A percentile compares a stretch with the other conserved stretches of the same genome.
Evolutionary conservation across 1,140 invertebrate species (phyloP).

Genomic region (Zaprionus gabonicus): DNA sequence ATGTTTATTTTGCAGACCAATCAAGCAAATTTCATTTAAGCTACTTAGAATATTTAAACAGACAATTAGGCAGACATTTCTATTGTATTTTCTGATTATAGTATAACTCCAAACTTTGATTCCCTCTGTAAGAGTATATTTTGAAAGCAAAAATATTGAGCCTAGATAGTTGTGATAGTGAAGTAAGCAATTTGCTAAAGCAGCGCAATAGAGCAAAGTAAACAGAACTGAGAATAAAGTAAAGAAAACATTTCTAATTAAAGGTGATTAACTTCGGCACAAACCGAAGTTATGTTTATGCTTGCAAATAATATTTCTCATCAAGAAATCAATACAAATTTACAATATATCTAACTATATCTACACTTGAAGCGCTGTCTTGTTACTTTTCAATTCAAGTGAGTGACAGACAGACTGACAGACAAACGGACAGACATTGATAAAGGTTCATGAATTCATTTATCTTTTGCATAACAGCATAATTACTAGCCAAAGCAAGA

Average conservation of each 20-base stretch:
- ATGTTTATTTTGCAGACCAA: too few relatives aligned
- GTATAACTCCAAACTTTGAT: not conserved
- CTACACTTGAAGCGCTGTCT: not conserved
- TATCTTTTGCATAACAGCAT: not conserved
- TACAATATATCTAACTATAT: not conserved
- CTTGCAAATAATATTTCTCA: not conserved
- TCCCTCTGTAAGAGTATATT: not conserved
- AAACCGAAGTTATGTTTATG: not conserved
- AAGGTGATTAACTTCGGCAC: not conserved
- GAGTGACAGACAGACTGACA: too few relatives aligned
- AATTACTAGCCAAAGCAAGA: slow-evolving; percentile 1
- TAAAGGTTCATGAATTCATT: not conserved
- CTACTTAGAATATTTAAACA: too few relatives aligned
- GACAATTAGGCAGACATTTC: too few relatives aligned
- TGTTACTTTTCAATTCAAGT: too few relatives aligned
- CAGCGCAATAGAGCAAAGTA: not conserved
- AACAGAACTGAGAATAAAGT: not conserved
- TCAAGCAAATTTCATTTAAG: too few relatives aligned
- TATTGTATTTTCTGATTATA: too few relatives aligned
- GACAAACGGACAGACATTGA: not conserved
- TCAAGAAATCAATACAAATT: not conserved
- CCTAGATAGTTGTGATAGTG: slow-evolving; percentile 4
- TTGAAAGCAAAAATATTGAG: not conserved
- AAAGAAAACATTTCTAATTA: not conserved
- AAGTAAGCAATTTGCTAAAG: slow-evolving; percentile 4